A percentile compares a stretch with the other conserved stretches of the same genome.
Evolutionary conservation across 2,113 vertebrate species (phyloP).

Genomic region (Siniperca chuatsi): DNA sequence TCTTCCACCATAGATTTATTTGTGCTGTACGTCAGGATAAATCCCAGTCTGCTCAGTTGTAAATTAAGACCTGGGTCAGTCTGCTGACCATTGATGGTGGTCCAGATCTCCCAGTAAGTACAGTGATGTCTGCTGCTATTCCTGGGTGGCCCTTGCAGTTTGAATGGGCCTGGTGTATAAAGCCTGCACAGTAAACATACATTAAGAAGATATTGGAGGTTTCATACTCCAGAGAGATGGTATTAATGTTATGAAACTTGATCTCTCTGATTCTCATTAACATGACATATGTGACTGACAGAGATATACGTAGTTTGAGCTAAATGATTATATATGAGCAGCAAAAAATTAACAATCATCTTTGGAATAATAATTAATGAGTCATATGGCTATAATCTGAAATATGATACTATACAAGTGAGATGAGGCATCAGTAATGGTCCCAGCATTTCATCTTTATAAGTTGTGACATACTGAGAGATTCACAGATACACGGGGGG

Average conservation of each 20-base stretch:
- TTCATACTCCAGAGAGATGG: slow-evolving; percentile 42
- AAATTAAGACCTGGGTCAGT: slow-evolving; percentile 76
- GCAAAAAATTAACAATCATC: slow-evolving; percentile 18
- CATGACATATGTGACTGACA: slow-evolving; percentile 20
- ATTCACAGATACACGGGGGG: slow-evolving; percentile 34
- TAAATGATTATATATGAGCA: slow-evolving; percentile 5
- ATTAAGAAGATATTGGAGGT: slow-evolving; percentile 43
- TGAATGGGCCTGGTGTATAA: slow-evolving; percentile 52
- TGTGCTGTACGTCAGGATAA: slow-evolving; percentile 72
- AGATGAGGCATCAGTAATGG: slow-evolving; percentile 5
- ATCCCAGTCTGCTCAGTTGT: slow-evolving; percentile 69
- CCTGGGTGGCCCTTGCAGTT: slow-evolving; percentile 80
- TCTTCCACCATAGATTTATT: slow-evolving; percentile 73
- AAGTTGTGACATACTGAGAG: slow-evolving; percentile 42
- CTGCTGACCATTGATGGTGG: slow-evolving; percentile 80
- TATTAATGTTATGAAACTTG: slow-evolving; percentile 45
- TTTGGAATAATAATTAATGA: slow-evolving; percentile 16
- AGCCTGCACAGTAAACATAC: slow-evolving; percentile 53
- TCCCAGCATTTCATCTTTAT: slow-evolving; percentile 31
- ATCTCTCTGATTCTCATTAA: slow-evolving; percentile 11
- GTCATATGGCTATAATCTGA: slow-evolving; percentile 35
- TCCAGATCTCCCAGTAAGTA: slow-evolving; percentile 71
- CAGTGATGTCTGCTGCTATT: slow-evolving; percentile 56
- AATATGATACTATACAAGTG: slow-evolving; percentile 16
- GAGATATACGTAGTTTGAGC: background rate